Evolutionary conservation across 2,888 invertebrate species (phyloP).

Genomic region (Drosophila anceps): DNA sequence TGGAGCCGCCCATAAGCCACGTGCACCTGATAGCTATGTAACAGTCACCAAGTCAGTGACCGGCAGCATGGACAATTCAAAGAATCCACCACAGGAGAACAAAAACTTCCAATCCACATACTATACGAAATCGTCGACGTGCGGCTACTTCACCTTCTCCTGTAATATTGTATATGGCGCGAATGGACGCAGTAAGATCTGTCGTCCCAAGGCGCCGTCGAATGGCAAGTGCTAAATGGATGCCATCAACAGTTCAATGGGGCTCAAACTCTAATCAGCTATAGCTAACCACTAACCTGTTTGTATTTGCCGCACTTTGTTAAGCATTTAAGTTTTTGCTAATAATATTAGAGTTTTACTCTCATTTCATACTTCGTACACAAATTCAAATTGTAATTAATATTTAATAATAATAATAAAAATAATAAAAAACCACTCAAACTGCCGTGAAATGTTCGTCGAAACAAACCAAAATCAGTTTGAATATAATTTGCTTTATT

Average conservation of each 20-base stretch:
- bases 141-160: slow-evolving; percentile 94
- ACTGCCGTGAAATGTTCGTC: slow-evolving; percentile 38
- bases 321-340: slow-evolving; percentile 57
- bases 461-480: background rate
- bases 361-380: slow-evolving; percentile 56
- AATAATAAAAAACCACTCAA: slow-evolving; percentile 18
- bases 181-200: slow-evolving; percentile 92
- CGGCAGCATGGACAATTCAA: slow-evolving; percentile 88
- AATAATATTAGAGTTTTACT: slow-evolving; percentile 56
- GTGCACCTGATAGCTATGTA: slow-evolving; percentile 89
- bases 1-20: slow-evolving; percentile 62
- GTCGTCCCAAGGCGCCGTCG: slow-evolving; percentile 91
- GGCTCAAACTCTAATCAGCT: slow-evolving; percentile 61
- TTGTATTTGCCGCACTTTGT: slow-evolving; percentile 59
- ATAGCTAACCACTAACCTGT: slow-evolving; percentile 42
- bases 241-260: slow-evolving; percentile 42
- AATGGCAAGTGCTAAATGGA: slow-evolving; percentile 88
- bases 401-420: slow-evolving; percentile 66
- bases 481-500: background rate
- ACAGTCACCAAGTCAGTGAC: slow-evolving; percentile 93
- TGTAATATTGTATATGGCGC: slow-evolving; percentile 92
- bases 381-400: slow-evolving; percentile 67
- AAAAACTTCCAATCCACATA: slow-evolving; percentile 92
- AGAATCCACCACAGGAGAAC: slow-evolving; percentile 87
- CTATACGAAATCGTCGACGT: slow-evolving; percentile 94